Conservation (phyloP, 2,113 vertebrate genomes). For the Cinclus mexicanus region DNA sequence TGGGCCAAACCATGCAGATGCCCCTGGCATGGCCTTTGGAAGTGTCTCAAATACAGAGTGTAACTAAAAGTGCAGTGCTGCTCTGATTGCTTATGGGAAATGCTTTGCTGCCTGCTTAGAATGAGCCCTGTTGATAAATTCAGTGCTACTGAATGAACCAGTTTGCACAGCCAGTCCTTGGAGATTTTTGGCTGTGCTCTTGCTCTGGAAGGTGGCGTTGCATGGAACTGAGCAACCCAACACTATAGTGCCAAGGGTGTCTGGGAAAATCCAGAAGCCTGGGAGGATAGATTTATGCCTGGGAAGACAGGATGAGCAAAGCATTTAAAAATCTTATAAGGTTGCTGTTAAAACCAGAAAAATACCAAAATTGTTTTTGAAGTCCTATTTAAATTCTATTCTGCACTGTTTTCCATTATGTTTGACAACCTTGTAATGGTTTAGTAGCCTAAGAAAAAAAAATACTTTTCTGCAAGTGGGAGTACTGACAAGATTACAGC, state of each 20-base stretch:
- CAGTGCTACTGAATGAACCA: neutral
- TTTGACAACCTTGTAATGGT: neutral
- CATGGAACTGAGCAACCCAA: neutral
- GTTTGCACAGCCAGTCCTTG: neutral
- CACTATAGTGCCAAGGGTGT: neutral
- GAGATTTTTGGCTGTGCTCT: neutral
- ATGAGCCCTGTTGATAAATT: neutral
- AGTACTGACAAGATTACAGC: neutral
- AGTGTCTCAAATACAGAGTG: neutral
- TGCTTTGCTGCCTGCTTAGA: constrained; percentile 15
- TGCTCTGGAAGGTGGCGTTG: neutral
- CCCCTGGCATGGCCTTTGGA: neutral
- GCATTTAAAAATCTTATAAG: neutral
- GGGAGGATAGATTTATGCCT: neutral
- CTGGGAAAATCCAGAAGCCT: neutral
- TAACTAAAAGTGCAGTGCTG: neutral
- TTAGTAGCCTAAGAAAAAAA: neutral
- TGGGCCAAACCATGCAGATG: neutral
- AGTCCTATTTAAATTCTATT: neutral
- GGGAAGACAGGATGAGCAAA: neutral
- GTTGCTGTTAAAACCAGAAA: neutral
- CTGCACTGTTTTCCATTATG: neutral
- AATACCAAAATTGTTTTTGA: neutral
- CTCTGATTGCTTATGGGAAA: neutral
- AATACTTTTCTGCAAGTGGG: neutral